phyloP scores from a whole-genome alignment of 2,888 invertebrate genomes.

The Pseudococcus viburni region DNA sequence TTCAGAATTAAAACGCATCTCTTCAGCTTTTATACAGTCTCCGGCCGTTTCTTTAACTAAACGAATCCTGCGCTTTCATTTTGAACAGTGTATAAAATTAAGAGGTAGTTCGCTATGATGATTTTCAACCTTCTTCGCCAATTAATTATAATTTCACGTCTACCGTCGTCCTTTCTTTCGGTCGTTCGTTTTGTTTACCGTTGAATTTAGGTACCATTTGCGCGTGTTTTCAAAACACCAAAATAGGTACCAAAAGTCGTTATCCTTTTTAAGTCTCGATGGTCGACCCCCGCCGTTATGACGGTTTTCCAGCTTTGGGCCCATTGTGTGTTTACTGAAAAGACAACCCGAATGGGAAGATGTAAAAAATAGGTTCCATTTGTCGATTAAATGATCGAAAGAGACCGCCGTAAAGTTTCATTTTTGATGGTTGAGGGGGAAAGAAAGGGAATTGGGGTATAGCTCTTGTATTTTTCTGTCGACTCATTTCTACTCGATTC shows the following conservation, averaged over 20 bases:
- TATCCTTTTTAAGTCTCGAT: constrained; percentile 45
- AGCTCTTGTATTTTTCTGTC: no score
- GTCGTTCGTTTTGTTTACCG: constrained; percentile 33
- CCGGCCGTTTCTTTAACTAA: constrained; percentile 50
- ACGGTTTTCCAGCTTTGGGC: background rate
- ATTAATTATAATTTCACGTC: constrained; percentile 52
- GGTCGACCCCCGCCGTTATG: background rate
- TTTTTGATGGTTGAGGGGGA: no score
- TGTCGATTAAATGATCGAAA: no score
- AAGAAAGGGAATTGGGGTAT: no score
- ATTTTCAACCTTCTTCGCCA: constrained; percentile 46
- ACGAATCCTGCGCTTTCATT: constrained; percentile 43
- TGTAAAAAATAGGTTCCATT: background rate
- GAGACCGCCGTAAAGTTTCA: no score
- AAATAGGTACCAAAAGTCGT: constrained; percentile 46
- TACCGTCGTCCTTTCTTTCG: constrained; percentile 26
- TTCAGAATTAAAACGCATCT: constrained; percentile 60
- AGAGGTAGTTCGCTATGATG: constrained; percentile 43
- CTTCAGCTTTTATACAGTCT: constrained; percentile 41
- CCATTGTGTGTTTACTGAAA: background rate
- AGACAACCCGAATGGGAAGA: background rate
- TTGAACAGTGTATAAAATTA: constrained; percentile 44
- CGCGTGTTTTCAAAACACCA: constrained; percentile 41
- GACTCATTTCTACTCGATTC: no score
- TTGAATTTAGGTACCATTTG: constrained; percentile 7